Base-by-base conservation (phyloP, 2,113 vertebrate genomes). In the Clarias batrachus region DNA sequence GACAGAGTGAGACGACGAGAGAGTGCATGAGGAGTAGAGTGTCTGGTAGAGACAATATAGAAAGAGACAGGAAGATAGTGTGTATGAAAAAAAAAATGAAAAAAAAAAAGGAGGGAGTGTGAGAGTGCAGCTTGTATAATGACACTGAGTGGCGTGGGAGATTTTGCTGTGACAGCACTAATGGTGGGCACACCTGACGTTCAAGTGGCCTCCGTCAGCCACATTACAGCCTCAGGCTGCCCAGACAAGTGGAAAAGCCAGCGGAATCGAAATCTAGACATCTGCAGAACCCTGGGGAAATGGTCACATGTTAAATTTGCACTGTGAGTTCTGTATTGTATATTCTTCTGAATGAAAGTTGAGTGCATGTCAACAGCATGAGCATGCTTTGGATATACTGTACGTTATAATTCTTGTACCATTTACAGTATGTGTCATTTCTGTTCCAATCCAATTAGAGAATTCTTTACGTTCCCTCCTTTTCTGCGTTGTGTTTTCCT, bases 201-300 rank as follows among this genome's bases (percentile, higher is more conserved):
- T 74, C 37, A 76, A 65, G 70, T 48, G 23, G 59, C 70, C 52
- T 77, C 80, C 21, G 81, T 76, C 80, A 76, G 80, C 80, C 80
- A 63, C 80, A 73, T 74, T 86, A 81, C 66, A 33, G 78, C 85
- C 57, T 48, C 33, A 74, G 70, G 80, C 86, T 76, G 80, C 41
- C 13, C 70, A 71, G 27, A 76, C 70, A 63, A 65, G 80, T 33
- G 25, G 62, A 74, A 82, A 79, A 80, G 25, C 16, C 52, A 66
- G 23, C 52, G 14, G 19, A 27, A 70, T 81, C 70, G 30, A 87
- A 82, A 76, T 82, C 59, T 63, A 65, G 70, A 82, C 80, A 65
- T 82, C 80, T 76, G 66, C 19, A 52, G 81, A 27, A 86, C 54
- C 66, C 68, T 37, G 56, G 17, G 30, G 66, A 71, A 59, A 62